A percentile compares a stretch with the other conserved stretches of the same genome.
Conservation (phyloP, 2,888 invertebrate genomes). For the Platerodrilus igneus region DNA sequence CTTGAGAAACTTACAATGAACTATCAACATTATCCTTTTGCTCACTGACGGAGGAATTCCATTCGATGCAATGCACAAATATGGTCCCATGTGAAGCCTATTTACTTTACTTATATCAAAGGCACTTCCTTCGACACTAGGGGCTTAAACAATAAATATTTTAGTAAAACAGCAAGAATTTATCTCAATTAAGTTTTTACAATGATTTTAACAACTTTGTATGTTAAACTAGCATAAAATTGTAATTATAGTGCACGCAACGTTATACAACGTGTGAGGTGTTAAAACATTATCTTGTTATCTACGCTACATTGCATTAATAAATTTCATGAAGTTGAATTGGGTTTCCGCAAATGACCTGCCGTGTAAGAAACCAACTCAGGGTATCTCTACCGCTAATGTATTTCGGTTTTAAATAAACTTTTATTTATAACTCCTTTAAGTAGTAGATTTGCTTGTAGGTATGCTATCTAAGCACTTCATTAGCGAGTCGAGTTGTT, state of each 20-base stretch:
- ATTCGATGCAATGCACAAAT: slow-evolving; percentile 74
- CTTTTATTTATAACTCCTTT: slow-evolving; percentile 42
- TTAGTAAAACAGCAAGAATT: slow-evolving; percentile 2
- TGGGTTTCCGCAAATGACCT: slow-evolving; percentile 13
- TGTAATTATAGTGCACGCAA: slow-evolving; percentile 24
- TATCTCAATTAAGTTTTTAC: neutral
- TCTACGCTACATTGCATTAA: slow-evolving; percentile 28
- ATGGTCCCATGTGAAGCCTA: slow-evolving; percentile 72
- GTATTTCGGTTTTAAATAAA: slow-evolving; percentile 19
- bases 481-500: slow-evolving; percentile 38
- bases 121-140: slow-evolving; percentile 62
- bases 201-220: neutral
- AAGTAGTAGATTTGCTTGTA: slow-evolving; percentile 40
- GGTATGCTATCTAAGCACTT: slow-evolving; percentile 42
- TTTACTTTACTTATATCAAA: slow-evolving; percentile 65
- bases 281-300: slow-evolving; percentile 36
- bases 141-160: slow-evolving; percentile 52
- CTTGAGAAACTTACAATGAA: slow-evolving; percentile 63
- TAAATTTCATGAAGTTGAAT: slow-evolving; percentile 28
- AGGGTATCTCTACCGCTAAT: slow-evolving; percentile 14
- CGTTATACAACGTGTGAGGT: slow-evolving; percentile 27
- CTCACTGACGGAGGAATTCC: slow-evolving; percentile 83
- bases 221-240: slow-evolving; percentile 6
- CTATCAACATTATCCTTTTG: slow-evolving; percentile 80
- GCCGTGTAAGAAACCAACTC: slow-evolving; percentile 12